Base-by-base conservation (phyloP, 2,888 invertebrate species). In the Digitonthophagus gazella region DNA sequence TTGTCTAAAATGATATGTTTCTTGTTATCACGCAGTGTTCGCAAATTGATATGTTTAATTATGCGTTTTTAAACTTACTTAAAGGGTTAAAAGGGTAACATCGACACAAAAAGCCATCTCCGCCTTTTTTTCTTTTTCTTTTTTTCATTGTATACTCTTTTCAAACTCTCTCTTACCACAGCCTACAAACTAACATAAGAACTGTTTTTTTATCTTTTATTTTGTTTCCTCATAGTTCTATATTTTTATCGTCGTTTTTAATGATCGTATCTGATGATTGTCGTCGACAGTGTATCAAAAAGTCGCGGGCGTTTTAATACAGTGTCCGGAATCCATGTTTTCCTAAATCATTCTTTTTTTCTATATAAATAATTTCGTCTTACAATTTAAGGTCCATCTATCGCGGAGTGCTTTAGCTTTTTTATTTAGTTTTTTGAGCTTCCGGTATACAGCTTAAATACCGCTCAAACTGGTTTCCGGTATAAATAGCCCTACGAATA, bases 171-270 rank as follows among this genome's bases (percentile, higher is more conserved):
- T 11, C 57, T 14, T 74, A 75, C 78, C 78, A 76, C 70, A 74
- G 73, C 79, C 79, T 81, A 80, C 71, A 74, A 76, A 73, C 81
- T 81, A 81, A 79, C 81, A 81, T 82, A 81, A 81, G 81, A 81
- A 73, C 74, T 72, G 71, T 75, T 78, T 76, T 71, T 72, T n/a
- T 73, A 74, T 76, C 74, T 58, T n/a, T n/a, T n/a, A n/a, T n/a
- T n/a, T n/a, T 44, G 28, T 44, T 44, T 44, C 28, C 28, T 44
- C 28, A 44, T 44, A 8, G 6, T 44, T 22, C 11, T 44, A 2
- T 8, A 44, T n/a, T n/a, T n/a, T n/a, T 44, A 44, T 44, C 28
- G 28, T 44, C 28, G 28, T 44, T 71, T 56, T 64, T 68, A 58
- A 67, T 68, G 75, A 75, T 77, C 75, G 73, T 74, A 76, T 78